Percentiles rank a stretch among this genome's conserved stretches.
Evolutionary conservation across 1,140 invertebrate genomes (phyloP).

Genomic region (Cotesia vestalis): DNA sequence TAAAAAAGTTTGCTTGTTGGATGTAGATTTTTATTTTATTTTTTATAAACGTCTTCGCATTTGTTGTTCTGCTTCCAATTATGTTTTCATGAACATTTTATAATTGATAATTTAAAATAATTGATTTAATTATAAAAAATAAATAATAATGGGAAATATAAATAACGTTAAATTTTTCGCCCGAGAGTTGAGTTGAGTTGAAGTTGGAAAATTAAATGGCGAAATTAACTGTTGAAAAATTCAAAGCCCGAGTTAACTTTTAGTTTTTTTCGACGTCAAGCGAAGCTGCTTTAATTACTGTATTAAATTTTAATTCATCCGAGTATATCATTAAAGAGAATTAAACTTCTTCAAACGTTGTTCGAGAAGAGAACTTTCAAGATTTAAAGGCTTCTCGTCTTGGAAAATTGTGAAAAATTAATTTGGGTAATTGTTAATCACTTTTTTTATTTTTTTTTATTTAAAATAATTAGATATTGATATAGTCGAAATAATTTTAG

Average conservation of each 20-base stretch:
- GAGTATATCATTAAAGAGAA: conserved; percentile 29
- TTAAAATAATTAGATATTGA: no score
- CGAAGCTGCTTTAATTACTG: conserved; percentile 20
- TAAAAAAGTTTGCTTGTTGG: no score
- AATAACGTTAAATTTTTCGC: neutral
- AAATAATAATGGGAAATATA: no score
- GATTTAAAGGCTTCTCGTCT: neutral
- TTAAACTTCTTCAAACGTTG: conserved; percentile 20
- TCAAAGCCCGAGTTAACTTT: neutral
- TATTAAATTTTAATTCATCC: conserved; percentile 33
- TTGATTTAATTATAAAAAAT: no score
- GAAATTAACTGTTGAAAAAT: conserved; percentile 16
- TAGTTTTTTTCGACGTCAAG: neutral
- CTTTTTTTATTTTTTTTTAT: no score
- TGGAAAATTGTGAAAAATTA: no score
- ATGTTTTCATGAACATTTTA: neutral
- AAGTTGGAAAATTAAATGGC: conserved; percentile 15
- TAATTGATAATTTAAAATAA: neutral
- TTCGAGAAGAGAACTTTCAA: conserved; percentile 18
- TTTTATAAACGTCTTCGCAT: no score
- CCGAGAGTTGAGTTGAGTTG: neutral
- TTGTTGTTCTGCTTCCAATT: no score
- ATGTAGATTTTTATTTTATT: no score
- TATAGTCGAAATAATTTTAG: no score
- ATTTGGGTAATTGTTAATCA: no score